phyloP scores from a whole-genome alignment of 2,797 vertebrate genomes.

The Rachycentron canadum region DNA sequence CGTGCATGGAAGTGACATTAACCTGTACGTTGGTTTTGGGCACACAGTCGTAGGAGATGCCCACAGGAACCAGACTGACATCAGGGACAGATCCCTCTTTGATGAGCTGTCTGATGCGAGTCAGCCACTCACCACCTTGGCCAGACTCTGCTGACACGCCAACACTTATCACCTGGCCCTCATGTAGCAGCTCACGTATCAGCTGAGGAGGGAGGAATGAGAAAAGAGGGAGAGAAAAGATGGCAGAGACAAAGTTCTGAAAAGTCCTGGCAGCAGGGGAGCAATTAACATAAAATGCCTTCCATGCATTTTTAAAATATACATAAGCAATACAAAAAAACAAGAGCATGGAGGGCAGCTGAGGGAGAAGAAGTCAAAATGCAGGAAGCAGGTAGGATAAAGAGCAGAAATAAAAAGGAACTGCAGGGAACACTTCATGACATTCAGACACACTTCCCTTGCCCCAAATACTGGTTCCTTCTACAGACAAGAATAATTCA shows the following conservation, averaged over 20 bases:
- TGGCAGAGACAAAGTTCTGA: conserved; percentile 27
- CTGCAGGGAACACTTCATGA: conserved; percentile 58
- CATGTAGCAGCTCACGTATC: conserved; percentile 86
- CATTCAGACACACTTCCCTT: conserved; percentile 65
- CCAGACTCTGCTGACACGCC: conserved; percentile 85
- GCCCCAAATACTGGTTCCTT: conserved; percentile 59
- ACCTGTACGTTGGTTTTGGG: conserved; percentile 67
- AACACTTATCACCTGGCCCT: conserved; percentile 87
- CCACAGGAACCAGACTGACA: conserved; percentile 88
- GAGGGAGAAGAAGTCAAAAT: conserved; percentile 43
- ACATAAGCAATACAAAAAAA: conserved; percentile 37
- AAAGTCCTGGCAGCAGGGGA: conserved; percentile 28
- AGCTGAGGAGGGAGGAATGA: conserved; percentile 77
- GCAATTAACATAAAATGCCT: conserved; percentile 49
- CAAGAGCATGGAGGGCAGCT: conserved; percentile 12
- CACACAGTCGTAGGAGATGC: conserved; percentile 88
- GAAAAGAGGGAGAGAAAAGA: neutral
- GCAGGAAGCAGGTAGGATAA: conserved; percentile 42
- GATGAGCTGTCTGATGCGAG: conserved; percentile 81
- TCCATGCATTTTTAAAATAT: conserved; percentile 45
- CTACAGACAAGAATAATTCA: conserved; percentile 72
- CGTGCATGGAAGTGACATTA: conserved; percentile 21
- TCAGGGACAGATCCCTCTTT: conserved; percentile 81
- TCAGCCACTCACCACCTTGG: conserved; percentile 86
- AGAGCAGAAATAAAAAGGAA: conserved; percentile 45